Conservation (phyloP, 2,113 vertebrate species). For the Dendropsophus ebraccatus region DNA sequence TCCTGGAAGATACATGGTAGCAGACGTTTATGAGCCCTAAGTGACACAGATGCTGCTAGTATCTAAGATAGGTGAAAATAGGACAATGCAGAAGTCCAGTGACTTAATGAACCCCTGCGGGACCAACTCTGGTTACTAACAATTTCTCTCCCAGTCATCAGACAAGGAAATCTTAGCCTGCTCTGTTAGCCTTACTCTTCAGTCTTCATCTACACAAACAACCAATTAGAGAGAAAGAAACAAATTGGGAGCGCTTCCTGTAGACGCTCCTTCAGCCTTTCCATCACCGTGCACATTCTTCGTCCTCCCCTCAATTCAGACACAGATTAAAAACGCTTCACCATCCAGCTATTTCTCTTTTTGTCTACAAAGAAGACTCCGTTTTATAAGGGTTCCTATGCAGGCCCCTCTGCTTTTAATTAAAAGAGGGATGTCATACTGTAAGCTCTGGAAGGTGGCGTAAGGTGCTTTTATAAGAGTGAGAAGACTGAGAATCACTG, state of each 20-base stretch:
- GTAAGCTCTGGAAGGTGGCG: conserved; percentile 40
- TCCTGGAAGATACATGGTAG: not conserved
- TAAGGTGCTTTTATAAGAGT: conserved; percentile 47
- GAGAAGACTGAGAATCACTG: conserved; percentile 44
- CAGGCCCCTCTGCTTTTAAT: conserved; percentile 55
- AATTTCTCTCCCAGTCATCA: conserved; percentile 73
- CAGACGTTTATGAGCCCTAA: conserved; percentile 27
- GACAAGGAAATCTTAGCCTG: conserved; percentile 68
- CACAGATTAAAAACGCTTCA: conserved; percentile 58
- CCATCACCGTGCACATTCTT: conserved; percentile 46
- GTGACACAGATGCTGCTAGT: conserved; percentile 44
- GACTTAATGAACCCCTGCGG: conserved; percentile 83
- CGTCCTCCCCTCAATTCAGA: not conserved
- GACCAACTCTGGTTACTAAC: conserved; percentile 73
- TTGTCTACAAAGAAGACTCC: not conserved
- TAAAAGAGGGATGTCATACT: conserved; percentile 56
- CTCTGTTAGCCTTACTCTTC: conserved; percentile 70
- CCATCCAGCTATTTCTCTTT: conserved; percentile 48
- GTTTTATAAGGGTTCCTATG: conserved; percentile 53
- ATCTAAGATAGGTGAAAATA: conserved; percentile 75
- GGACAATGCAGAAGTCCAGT: conserved; percentile 73
- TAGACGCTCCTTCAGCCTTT: conserved; percentile 70
- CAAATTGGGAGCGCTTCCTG: conserved; percentile 69
- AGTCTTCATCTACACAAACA: conserved; percentile 70
- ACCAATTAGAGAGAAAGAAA: conserved; percentile 73